Percentiles rank a stretch among this genome's conserved stretches.
Evolutionary conservation across 2,113 vertebrate genomes (phyloP).

Genomic region (Muscicapa adusta): DNA sequence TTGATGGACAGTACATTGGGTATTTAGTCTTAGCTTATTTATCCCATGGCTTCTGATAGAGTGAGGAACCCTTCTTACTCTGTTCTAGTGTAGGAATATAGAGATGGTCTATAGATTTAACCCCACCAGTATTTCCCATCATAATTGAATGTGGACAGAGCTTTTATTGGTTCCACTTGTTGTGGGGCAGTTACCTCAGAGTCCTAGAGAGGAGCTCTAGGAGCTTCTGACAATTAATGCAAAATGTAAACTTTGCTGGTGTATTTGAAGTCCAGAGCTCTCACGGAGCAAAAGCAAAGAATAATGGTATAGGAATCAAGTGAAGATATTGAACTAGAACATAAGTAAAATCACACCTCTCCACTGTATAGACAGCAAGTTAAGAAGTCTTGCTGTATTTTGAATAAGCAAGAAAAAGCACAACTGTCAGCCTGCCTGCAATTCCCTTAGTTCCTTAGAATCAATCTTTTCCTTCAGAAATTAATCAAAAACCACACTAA

Average conservation of each 20-base stretch:
- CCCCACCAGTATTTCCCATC: not conserved
- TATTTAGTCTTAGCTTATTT: not conserved
- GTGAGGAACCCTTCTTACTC: not conserved
- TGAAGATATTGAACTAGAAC: not conserved
- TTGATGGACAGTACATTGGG: not conserved
- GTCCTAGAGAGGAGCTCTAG: not conserved
- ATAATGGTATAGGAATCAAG: not conserved
- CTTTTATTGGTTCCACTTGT: not conserved
- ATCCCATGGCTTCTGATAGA: not conserved
- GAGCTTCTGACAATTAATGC: not conserved
- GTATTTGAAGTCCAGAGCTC: not conserved
- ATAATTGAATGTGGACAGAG: not conserved
- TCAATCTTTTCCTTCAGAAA: not conserved
- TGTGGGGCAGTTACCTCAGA: not conserved
- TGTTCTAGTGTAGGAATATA: not conserved
- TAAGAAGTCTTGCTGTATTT: not conserved
- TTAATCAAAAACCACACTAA: not conserved
- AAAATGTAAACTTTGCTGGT: not conserved
- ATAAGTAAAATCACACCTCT: not conserved
- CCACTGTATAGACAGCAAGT: not conserved
- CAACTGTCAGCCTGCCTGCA: not conserved
- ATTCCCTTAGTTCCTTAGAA: not conserved
- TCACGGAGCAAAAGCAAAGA: not conserved
- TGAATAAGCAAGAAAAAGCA: not conserved
- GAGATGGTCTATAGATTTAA: not conserved